Conservation (phyloP, 1,140 invertebrate species). For the Pygmarrhopalites habei region DNA sequence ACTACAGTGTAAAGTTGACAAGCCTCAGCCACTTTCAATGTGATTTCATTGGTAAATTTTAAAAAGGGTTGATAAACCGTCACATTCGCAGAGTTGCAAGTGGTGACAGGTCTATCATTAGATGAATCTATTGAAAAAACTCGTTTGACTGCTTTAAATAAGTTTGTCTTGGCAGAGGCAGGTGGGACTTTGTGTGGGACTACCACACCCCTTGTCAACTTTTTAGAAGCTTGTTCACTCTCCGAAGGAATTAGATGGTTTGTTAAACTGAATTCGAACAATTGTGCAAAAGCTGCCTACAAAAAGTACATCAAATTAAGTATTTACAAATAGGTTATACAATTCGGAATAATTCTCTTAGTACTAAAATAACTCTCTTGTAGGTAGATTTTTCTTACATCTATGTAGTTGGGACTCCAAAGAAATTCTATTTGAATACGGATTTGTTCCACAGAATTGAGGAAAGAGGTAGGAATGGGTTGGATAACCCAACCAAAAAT, state of each 20-base stretch:
- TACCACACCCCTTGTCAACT: not conserved
- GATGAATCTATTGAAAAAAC: conserved; percentile 12
- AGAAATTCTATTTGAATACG: conserved; percentile 26
- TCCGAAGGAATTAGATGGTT: not conserved
- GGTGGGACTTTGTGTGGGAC: not conserved
- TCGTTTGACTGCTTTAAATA: conserved; percentile 20
- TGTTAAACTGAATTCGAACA: not conserved
- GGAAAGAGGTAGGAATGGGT: conserved; percentile 23
- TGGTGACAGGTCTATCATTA: not conserved
- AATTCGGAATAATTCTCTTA: no score
- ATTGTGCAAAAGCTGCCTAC: conserved; percentile 5
- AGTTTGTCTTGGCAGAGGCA: not conserved
- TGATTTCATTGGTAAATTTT: conserved; percentile 25
- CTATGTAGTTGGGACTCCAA: conserved; percentile 30
- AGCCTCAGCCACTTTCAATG: conserved; percentile 18
- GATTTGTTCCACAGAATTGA: conserved; percentile 22
- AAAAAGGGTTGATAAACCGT: conserved; percentile 3
- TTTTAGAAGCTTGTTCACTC: not conserved
- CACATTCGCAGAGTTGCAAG: not conserved
- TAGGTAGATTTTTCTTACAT: no score
- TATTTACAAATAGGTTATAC: no score
- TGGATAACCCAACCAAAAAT: conserved; percentile 74
- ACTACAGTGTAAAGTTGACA: conserved; percentile 31
- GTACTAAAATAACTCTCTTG: no score
- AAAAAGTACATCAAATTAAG: no score